Conservation (phyloP, 2,888 invertebrate species). For the Bombylius major region DNA sequence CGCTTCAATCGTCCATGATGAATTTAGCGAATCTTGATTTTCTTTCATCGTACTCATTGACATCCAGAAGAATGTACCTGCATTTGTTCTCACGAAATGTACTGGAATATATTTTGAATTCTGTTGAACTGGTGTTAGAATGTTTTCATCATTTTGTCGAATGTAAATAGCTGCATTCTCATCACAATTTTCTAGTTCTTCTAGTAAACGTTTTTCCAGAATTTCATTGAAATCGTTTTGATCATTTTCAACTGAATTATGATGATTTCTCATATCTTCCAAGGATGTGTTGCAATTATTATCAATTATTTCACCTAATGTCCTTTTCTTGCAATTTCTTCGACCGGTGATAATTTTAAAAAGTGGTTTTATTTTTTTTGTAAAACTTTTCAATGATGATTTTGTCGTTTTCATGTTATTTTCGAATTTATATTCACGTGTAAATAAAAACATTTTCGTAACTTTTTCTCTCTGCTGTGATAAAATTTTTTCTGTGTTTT, state of each 20-base stretch:
- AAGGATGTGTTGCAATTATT: slow-evolving; percentile 2
- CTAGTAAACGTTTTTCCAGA: neutral
- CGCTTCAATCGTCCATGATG: no score
- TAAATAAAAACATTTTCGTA: neutral
- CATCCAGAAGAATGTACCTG: slow-evolving; percentile 5
- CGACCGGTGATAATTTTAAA: neutral
- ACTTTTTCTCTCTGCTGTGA: neutral
- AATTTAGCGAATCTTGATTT: no score
- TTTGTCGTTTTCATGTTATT: neutral
- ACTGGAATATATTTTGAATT: neutral
- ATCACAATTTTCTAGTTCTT: neutral
- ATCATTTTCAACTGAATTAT: neutral
- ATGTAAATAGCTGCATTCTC: neutral
- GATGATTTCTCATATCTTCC: slow-evolving; percentile 3
- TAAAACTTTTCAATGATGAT: neutral
- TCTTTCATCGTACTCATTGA: neutral
- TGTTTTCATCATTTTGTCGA: neutral
- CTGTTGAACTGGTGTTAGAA: neutral
- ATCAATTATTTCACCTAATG: slow-evolving; percentile 3
- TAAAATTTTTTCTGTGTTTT: neutral
- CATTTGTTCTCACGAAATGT: slow-evolving; percentile 1
- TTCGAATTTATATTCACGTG: slow-evolving; percentile 3
- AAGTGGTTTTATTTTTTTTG: neutral
- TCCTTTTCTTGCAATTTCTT: neutral
- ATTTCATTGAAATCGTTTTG: slow-evolving; percentile 1